These are phyloP conservation scores for Urophycis tenuis DNA, from an alignment of 2,797 vertebrate species.

Conservation along the genomic window DNA sequence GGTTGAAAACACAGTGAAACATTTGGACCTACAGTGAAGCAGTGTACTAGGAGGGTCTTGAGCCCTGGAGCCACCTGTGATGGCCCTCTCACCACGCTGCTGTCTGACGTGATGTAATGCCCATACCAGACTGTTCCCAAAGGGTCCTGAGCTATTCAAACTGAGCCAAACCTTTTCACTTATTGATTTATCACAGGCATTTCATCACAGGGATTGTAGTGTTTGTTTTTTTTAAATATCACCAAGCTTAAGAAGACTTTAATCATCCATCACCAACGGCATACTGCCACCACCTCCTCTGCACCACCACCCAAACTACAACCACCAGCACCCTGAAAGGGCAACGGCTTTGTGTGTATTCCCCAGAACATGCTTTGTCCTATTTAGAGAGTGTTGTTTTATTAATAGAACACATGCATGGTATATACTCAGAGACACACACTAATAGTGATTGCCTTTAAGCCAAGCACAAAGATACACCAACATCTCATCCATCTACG, in stretches of 20 bases:
- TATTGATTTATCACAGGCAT: not conserved
- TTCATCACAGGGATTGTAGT: not conserved
- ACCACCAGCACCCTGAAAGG: not conserved
- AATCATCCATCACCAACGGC: not conserved
- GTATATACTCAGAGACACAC: not conserved
- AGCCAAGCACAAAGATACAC: not conserved
- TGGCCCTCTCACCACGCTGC: too few species aligned
- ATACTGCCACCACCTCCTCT: not conserved
- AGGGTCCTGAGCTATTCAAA: not conserved
- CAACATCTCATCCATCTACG: not conserved
- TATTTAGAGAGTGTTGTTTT: slow-evolving; percentile 1
- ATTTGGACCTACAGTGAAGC: not conserved
- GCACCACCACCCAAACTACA: not conserved
- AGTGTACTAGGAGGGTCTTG: not conserved
- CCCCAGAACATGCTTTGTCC: not conserved
- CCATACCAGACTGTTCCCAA: not conserved
- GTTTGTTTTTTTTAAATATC: not conserved
- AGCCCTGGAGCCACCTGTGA: not conserved
- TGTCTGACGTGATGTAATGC: not conserved
- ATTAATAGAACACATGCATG: not conserved
- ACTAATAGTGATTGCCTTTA: slow-evolving; percentile 2
- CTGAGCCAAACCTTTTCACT: not conserved
- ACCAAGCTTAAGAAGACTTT: not conserved
- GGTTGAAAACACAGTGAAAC: not conserved
- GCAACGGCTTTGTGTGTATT: not conserved